Conservation (phyloP, 1,140 invertebrate genomes). For the honey bee (Apis mellifera) region DNA sequence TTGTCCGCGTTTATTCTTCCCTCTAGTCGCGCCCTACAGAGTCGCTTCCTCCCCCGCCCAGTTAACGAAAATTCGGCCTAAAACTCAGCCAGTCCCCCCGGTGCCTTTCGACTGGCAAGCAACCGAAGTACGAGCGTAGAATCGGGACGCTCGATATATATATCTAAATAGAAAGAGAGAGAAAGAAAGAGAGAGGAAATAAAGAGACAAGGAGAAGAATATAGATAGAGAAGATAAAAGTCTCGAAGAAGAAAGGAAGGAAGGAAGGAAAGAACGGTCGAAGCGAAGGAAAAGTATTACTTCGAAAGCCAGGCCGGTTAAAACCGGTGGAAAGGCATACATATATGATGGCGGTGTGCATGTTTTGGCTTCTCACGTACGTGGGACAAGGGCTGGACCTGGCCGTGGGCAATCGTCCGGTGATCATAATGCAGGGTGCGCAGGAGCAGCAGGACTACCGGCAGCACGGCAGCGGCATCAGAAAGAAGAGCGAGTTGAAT, state of each 20-base stretch:
- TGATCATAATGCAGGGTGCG: conserved; percentile 59
- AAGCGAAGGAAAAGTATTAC: not conserved
- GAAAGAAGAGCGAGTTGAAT: conserved; percentile 60
- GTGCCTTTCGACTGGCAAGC: conserved; percentile 57
- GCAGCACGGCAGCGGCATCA: conserved; percentile 54
- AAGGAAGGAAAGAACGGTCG: no score
- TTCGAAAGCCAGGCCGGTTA: not conserved
- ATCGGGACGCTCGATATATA: not conserved
- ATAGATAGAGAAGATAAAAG: not conserved
- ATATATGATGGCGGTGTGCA: conserved; percentile 71
- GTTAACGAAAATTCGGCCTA: conserved; percentile 63
- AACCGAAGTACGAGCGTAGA: conserved; percentile 11
- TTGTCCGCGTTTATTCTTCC: conserved; percentile 22
- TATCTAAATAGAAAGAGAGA: no score
- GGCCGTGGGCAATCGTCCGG: conserved; percentile 69
- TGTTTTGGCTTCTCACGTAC: conserved; percentile 72
- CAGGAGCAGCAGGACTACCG: conserved; percentile 60
- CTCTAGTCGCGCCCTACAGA: conserved; percentile 13
- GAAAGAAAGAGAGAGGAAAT: not conserved
- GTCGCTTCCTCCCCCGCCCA: not conserved
- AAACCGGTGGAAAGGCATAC: not conserved
- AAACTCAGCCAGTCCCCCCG: conserved; percentile 39
- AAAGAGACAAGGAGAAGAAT: not conserved
- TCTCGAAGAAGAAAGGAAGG: not conserved
- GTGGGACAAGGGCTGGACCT: conserved; percentile 72